Evolutionary conservation across 2,113 vertebrate genomes (phyloP).

Genomic region (Antidorcas marsupialis): DNA sequence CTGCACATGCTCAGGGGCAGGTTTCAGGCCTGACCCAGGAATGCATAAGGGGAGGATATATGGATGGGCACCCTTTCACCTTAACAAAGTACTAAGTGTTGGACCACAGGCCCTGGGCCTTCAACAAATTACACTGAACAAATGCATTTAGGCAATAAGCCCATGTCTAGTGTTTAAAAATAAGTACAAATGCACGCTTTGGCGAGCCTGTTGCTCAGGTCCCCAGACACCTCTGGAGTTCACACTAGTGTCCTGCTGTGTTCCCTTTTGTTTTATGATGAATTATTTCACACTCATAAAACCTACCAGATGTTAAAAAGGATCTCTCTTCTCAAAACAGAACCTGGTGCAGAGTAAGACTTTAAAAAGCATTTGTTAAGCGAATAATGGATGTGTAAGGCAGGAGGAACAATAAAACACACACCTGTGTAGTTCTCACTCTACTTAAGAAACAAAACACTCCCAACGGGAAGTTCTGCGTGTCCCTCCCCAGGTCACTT

Average conservation of each 20-base stretch:
- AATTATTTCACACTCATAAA: background rate
- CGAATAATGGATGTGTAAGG: background rate
- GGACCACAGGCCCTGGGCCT: background rate
- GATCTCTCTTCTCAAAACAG: background rate
- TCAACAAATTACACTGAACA: background rate
- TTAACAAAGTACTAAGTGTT: rapidly evolving
- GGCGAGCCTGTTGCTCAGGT: background rate
- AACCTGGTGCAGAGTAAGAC: background rate
- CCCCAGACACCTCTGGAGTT: background rate
- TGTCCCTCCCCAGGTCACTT: background rate
- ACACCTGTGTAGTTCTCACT: rapidly evolving
- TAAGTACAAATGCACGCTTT: background rate
- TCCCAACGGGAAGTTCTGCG: background rate
- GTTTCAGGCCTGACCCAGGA: background rate
- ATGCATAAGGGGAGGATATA: background rate
- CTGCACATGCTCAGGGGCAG: rapidly evolving
- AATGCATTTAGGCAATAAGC: background rate
- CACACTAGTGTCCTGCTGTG: too few species aligned
- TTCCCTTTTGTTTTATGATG: background rate
- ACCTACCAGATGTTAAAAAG: background rate
- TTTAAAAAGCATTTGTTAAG: background rate
- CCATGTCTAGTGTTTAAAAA: background rate
- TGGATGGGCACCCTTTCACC: rapidly evolving
- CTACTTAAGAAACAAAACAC: background rate
- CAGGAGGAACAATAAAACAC: background rate